Base-by-base conservation (phyloP, 2,888 invertebrate species). In the Noctua pronuba region DNA sequence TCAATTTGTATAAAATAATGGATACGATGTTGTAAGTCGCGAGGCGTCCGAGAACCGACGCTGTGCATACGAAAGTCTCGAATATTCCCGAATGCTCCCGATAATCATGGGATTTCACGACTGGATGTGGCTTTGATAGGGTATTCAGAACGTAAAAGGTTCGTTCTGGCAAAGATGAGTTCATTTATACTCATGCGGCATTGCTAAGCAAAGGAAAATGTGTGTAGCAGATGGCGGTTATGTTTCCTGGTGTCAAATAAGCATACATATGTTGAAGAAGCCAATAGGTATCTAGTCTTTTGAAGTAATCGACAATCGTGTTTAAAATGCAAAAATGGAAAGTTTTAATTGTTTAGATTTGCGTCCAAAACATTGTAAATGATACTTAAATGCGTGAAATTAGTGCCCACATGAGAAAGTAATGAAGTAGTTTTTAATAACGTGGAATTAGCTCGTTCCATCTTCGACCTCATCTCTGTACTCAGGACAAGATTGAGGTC, bases 1-100 rank as follows among this genome's bases (percentile, higher is more conserved):
- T 94, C 93, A 94, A 94, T 94, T 94, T 94, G 92, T 93, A 91
- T 92, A 91, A 93, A 94, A 94, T 94, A 94, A 93, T 93, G 90
- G 90, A 76, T 80, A 86, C 75, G 77, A 82, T 89, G 86, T 93
- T 92, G 90, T 75, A 78, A 93, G 91, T 91, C 93, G 77, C 72
- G 73, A 72, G 83, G 87, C 91, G 92, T 91, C 90, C 90, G 80
- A 83, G 68, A 71, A 66, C 60, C 73, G 83, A 89, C 83, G 89
- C 79, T 77, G 82, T 84, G 94, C 90, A 93, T 93, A 90, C 88
- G 74, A 91, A 93, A 82, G 8, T 16, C 16, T n/a, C 75, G 87
- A 80, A 76, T 55, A 69, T 72, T 77, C 73, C 79, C 70, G 60
- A 72, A 79, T 79, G 28, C 70, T 64, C 38, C 35, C 55, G 73